Evolutionary conservation across 2,797 vertebrate species (phyloP).

Genomic region (Hypotaenidia okinawae): DNA sequence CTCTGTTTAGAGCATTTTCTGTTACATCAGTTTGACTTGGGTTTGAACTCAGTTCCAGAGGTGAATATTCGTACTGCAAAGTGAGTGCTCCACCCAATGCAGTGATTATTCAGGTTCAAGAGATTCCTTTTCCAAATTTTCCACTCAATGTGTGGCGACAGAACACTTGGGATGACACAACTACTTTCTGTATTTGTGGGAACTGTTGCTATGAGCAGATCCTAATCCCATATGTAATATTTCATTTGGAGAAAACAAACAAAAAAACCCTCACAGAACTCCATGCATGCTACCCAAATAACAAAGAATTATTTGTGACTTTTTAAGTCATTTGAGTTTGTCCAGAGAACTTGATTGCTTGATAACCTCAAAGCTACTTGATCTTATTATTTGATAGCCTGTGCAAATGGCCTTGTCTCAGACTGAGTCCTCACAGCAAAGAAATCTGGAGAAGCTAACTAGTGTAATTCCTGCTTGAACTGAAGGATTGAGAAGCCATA

Average conservation of each 20-base stretch:
- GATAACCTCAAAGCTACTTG: neutral
- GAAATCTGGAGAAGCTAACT: neutral
- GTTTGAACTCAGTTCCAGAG: constrained; percentile 31
- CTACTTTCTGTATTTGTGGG: constrained; percentile 69
- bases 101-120: constrained; percentile 66
- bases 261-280: neutral
- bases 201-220: constrained; percentile 66
- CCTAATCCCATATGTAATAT: constrained; percentile 49
- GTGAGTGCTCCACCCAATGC: constrained; percentile 60
- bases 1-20: constrained; percentile 10
- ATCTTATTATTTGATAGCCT: neutral
- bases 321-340: neutral
- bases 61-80: constrained; percentile 46
- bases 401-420: neutral
- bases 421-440: neutral
- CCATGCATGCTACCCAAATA: neutral
- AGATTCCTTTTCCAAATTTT: constrained; percentile 70
- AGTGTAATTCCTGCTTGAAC: neutral
- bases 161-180: constrained; percentile 66
- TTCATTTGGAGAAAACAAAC: constrained; percentile 45
- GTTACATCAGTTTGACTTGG: constrained; percentile 23
- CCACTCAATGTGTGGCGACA: constrained; percentile 56
- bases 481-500: neutral
- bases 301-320: neutral
- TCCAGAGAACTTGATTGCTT: neutral